Base-by-base conservation (phyloP, 2,888 invertebrate genomes). In the Prionchulus punctatus region DNA sequence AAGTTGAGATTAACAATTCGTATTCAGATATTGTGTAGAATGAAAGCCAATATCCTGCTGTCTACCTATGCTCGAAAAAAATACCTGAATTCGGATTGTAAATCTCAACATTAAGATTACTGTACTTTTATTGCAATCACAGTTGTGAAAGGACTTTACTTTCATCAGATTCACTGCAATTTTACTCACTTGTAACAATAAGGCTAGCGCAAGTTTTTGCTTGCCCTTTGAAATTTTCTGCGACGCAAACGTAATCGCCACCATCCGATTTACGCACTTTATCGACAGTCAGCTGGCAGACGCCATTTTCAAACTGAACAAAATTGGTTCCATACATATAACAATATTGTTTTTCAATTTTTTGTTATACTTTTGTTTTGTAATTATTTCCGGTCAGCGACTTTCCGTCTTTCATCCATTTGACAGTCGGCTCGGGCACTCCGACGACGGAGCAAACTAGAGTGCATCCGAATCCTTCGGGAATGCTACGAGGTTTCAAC, bases 131-230 rank as follows among this genome's bases (percentile, higher is more conserved):
- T n/a, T n/a, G n/a, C n/a, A n/a, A n/a, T n/a, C n/a, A n/a, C n/a
- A n/a, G n/a, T n/a, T n/a, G n/a, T n/a, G n/a, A n/a, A n/a, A n/a
- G n/a, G n/a, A n/a, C n/a, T n/a, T n/a, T n/a, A n/a, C n/a, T n/a
- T n/a, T n/a, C n/a, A n/a, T n/a, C n/a, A n/a, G n/a, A n/a, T n/a
- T n/a, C n/a, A n/a, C n/a, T n/a, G n/a, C n/a, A n/a, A n/a, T n/a
- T n/a, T n/a, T n/a, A n/a, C n/a, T n/a, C n/a, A n/a, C n/a, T n/a
- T n/a, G 2, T 7, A 18, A 49, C 18, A 36, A 15, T 27, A 7
- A 57, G 21, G 78, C 82, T 89, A 90, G 81, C 91, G 90, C 66
- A 92, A 18, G 94, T 92, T 77, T 94, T 91, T 66, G 91, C 92
- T 30, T 82, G 82, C 65, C 96, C 98, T 71, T 90, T 86, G 53